phyloP scores from a whole-genome alignment of 2,888 invertebrate species.

The Oligia strigilis region DNA sequence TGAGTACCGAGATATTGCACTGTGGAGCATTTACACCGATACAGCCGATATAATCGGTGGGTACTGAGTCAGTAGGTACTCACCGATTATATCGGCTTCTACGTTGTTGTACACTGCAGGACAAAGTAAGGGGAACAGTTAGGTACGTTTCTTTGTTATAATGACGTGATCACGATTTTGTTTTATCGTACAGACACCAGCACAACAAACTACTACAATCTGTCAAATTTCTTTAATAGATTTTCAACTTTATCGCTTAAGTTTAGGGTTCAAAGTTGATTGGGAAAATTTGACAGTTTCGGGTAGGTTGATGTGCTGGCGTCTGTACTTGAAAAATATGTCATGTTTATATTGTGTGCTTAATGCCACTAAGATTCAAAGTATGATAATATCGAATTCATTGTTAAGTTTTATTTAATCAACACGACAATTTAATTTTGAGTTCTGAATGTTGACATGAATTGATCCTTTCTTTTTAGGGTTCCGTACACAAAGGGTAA shows the following conservation, averaged over 20 bases:
- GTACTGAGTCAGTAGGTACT: constrained; percentile 2
- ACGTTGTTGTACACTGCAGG: constrained; percentile 42
- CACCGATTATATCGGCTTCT: constrained; percentile 70
- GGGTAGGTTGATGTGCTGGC: too few species aligned
- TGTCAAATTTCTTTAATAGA: too few species aligned
- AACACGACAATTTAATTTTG: neutral
- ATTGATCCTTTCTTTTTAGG: neutral
- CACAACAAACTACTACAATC: too few species aligned
- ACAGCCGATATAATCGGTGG: too few species aligned
- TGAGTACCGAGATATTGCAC: too few species aligned
- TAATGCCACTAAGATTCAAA: neutral
- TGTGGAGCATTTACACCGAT: too few species aligned
- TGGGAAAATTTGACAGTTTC: too few species aligned
- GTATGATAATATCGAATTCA: neutral
- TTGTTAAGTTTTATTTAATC: neutral
- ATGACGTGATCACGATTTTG: constrained; percentile 33
- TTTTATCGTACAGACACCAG: neutral
- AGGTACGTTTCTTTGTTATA: neutral
- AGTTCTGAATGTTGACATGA: neutral
- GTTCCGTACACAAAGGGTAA: too few species aligned
- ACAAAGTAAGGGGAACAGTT: constrained; percentile 31
- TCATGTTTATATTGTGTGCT: neutral
- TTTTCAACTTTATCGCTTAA: too few species aligned
- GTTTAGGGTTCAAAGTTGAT: too few species aligned
- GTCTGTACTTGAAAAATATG: neutral